Evolutionary conservation across 64 coral and sea anemone species (phyloP).

Genomic region (Exaiptasia diaphana): DNA sequence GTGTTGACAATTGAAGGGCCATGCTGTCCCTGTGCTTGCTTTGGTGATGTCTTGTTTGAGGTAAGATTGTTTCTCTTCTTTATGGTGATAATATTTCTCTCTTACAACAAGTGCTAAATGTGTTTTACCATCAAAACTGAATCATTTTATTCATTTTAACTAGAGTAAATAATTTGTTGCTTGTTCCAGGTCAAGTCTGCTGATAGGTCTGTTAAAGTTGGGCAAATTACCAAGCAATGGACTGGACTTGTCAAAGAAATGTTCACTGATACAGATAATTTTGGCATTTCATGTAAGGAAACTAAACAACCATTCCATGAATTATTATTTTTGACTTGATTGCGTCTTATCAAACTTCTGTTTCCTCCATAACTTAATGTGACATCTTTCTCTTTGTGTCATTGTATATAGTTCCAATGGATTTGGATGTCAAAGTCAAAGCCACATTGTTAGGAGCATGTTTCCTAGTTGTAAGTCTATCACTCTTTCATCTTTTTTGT

Average conservation of each 20-base stretch:
- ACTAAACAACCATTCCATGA: background rate
- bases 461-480: conserved; percentile 66
- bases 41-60: conserved; percentile 71
- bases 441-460: conserved; percentile 52
- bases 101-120: background rate
- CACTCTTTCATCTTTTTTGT: background rate
- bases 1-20: conserved; percentile 80
- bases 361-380: no score
- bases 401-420: conserved; percentile 46
- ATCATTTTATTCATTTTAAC: no score
- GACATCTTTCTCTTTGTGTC: no score
- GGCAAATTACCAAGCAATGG: conserved; percentile 91
- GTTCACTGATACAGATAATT: conserved; percentile 92
- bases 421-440: conserved; percentile 64
- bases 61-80: conserved; percentile 5
- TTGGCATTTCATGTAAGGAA: conserved; percentile 86
- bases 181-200: conserved; percentile 52
- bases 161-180: no score
- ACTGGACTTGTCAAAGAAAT: conserved; percentile 64
- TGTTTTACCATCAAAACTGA: no score
- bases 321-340: background rate
- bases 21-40: conserved; percentile 79
- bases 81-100: background rate
- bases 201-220: conserved; percentile 59
- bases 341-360: background rate